A percentile compares a stretch with the other conserved stretches of the same genome.
These are phyloP conservation scores for Proctacanthus coquilletti DNA, from an alignment of 1,140 invertebrate species.

Conservation along the genomic window DNA sequence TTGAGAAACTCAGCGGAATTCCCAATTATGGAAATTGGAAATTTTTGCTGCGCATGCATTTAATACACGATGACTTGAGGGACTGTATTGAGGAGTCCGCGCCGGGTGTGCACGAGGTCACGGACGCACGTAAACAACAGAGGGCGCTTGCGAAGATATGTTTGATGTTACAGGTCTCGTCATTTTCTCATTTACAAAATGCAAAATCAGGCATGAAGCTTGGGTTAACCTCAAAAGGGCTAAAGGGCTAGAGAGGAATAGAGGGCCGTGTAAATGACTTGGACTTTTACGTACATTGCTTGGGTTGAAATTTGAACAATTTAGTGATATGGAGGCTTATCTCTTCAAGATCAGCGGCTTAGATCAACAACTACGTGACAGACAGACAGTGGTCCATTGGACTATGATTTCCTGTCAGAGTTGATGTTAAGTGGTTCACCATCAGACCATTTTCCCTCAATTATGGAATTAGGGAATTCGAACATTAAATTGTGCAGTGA, in stretches of 20 bases:
- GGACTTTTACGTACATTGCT: conserved; percentile 9
- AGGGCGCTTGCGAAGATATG: too few species aligned
- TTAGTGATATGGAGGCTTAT: background rate
- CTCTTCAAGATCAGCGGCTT: background rate
- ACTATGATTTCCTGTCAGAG: conserved; percentile 17
- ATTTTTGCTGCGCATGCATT: conserved; percentile 16
- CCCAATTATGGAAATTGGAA: conserved; percentile 13
- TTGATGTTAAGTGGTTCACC: conserved; percentile 18
- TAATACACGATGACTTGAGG: conserved; percentile 14
- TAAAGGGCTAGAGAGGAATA: conserved; percentile 12
- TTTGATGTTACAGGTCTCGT: too few species aligned
- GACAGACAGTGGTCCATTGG: too few species aligned
- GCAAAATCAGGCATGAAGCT: conserved; percentile 8
- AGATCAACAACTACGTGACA: conserved; percentile 11
- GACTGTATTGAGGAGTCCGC: conserved; percentile 9
- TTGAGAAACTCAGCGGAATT: conserved; percentile 4
- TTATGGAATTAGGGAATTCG: conserved; percentile 19
- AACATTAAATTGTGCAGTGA: conserved; percentile 15
- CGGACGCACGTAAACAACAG: too few species aligned
- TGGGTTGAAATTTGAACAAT: conserved; percentile 4
- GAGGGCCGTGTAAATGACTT: conserved; percentile 8
- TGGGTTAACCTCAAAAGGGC: conserved; percentile 8
- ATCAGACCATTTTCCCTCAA: conserved; percentile 14
- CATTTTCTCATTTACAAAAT: conserved; percentile 2
- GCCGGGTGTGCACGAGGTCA: conserved; percentile 1